phyloP scores from a whole-genome alignment of 2,797 vertebrate species.

The Macrochelys suwanniensis region DNA sequence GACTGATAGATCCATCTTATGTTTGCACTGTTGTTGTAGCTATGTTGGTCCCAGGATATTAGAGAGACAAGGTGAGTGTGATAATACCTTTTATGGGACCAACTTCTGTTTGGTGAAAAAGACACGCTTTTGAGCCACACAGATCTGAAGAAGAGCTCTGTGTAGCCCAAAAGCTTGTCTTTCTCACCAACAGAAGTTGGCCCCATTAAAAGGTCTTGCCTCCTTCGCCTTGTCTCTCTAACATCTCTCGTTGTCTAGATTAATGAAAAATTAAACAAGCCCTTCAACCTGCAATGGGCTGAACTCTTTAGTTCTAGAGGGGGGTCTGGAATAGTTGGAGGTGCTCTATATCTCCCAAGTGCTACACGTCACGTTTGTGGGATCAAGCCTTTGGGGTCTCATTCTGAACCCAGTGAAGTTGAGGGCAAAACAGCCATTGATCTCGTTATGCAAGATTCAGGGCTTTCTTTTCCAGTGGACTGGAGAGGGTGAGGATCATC shows the following conservation, averaged over 20 bases:
- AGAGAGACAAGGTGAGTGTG: neutral
- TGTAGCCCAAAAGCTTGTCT: too few relatives aligned
- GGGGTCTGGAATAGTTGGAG: neutral
- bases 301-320: neutral
- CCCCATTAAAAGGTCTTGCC: too few relatives aligned
- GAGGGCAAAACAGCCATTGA: neutral
- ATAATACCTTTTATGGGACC: neutral
- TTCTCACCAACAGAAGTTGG: too few relatives aligned
- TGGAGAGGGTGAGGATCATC: neutral
- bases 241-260: fast-evolving
- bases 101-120: too few relatives aligned
- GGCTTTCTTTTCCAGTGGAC: neutral
- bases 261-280: neutral
- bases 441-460: neutral
- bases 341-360: neutral
- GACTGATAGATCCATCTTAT: neutral
- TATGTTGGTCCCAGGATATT: neutral
- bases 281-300: neutral
- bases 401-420: neutral
- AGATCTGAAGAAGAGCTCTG: too few relatives aligned
- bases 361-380: neutral
- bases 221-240: too few relatives aligned
- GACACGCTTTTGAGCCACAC: too few relatives aligned
- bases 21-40: neutral
- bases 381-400: neutral